Evolutionary conservation across 2,113 vertebrate species (phyloP).

Genomic region (Cavia porcellus): DNA sequence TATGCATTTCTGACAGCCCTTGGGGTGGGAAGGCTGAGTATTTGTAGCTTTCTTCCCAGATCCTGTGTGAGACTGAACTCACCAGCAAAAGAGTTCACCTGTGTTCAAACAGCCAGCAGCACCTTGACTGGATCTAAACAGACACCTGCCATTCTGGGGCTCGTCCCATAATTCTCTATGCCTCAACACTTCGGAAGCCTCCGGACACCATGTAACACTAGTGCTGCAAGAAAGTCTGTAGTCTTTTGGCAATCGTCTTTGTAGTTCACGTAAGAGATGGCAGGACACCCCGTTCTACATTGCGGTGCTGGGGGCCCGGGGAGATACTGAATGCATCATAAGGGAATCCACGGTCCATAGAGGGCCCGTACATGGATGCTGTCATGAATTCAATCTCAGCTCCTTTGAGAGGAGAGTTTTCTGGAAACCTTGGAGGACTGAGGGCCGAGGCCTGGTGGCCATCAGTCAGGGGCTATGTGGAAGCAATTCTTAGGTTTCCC

Average conservation of each 20-base stretch:
- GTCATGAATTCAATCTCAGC: neutral
- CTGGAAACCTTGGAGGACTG: neutral
- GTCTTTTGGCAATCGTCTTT: neutral
- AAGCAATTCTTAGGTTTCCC: neutral
- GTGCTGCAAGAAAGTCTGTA: neutral
- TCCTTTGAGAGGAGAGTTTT: neutral
- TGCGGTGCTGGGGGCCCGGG: neutral
- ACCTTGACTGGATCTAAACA: neutral
- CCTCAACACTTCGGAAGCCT: neutral
- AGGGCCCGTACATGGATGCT: neutral
- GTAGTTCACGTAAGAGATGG: neutral
- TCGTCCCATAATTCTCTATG: neutral
- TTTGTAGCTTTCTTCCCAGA: constrained; percentile 36
- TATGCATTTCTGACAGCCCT: neutral
- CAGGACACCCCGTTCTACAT: neutral
- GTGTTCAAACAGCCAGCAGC: neutral
- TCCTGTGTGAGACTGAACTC: neutral
- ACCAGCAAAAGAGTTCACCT: neutral
- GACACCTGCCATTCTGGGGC: neutral
- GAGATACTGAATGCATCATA: neutral
- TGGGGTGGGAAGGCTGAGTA: neutral
- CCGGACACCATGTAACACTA: neutral
- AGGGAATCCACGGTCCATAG: neutral
- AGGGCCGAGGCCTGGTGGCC: neutral
- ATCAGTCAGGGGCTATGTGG: neutral